Conservation (phyloP, 2,113 vertebrate species). For the Myrmecophaga tridactyla region DNA sequence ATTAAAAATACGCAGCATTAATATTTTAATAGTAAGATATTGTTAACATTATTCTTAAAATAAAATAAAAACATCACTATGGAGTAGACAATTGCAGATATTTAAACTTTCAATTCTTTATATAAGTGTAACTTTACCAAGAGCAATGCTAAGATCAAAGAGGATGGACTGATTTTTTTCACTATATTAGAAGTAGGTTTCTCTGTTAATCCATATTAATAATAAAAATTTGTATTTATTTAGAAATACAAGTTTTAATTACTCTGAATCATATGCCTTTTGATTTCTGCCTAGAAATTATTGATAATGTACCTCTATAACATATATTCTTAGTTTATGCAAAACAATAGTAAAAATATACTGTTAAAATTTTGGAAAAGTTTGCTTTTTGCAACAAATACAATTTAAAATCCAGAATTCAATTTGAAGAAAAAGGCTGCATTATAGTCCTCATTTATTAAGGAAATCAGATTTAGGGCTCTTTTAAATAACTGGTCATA, state of each 20-base stretch:
- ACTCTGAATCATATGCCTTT: neutral
- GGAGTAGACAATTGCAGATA: neutral
- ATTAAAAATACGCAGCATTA: neutral
- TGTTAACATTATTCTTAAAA: neutral
- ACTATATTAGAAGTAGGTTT: neutral
- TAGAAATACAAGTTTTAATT: neutral
- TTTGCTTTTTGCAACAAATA: constrained; percentile 35
- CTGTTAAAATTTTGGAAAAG: neutral
- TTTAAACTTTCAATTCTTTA: neutral
- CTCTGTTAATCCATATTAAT: neutral
- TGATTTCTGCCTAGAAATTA: neutral
- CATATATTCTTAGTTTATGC: neutral
- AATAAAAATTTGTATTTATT: constrained; percentile 3
- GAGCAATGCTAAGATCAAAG: neutral
- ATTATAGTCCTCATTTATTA: neutral
- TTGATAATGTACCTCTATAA: neutral
- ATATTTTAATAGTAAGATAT: neutral
- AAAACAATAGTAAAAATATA: neutral
- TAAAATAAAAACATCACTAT: neutral
- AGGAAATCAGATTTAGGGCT: neutral
- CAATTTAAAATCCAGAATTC: constrained; percentile 10
- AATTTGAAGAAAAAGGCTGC: neutral
- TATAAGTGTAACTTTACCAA: neutral
- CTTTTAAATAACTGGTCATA: neutral
- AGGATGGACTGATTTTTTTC: neutral